Percentiles rank a stretch among this genome's conserved stretches.
phyloP scores from a whole-genome alignment of 2,888 invertebrate species.

The Cetonia aurata region DNA sequence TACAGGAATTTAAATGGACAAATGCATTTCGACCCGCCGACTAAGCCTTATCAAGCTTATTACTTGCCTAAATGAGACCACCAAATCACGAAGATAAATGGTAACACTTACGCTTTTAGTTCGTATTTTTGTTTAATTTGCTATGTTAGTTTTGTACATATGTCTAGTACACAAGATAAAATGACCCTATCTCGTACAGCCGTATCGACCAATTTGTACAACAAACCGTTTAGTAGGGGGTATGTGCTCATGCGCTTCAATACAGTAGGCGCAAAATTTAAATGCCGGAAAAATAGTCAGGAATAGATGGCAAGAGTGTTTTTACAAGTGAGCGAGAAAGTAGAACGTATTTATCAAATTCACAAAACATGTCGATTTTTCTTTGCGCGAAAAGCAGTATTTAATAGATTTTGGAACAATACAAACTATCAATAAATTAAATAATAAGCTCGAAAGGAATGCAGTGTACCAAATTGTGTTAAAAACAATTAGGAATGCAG shows the following conservation, averaged over 20 bases:
- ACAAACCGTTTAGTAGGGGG: constrained; percentile 10
- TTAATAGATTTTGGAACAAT: neutral
- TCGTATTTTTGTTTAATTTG: neutral
- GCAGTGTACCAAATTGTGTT: too few relatives aligned
- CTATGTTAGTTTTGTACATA: neutral
- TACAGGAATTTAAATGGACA: constrained; percentile 30
- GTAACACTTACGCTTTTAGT: neutral
- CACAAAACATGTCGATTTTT: too few relatives aligned
- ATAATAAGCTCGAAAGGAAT: too few relatives aligned
- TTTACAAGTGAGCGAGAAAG: neutral
- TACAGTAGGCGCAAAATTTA: constrained; percentile 27
- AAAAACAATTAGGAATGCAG: too few relatives aligned
- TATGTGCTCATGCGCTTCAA: constrained; percentile 42
- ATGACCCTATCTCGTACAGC: neutral
- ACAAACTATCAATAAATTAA: too few relatives aligned
- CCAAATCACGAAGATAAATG: neutral
- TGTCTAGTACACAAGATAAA: neutral
- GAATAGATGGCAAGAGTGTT: neutral
- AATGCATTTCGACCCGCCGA: constrained; percentile 22
- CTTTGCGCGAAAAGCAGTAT: neutral
- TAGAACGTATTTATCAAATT: too few relatives aligned
- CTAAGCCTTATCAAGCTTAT: constrained; percentile 1
- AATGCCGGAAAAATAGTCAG: neutral
- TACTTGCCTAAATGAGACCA: constrained; percentile 10
- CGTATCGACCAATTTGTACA: constrained; percentile 44